Evolutionary conservation across 2,888 invertebrate species (phyloP), one percentile per base, ranked within the genome.

Genomic region (Ophion costatus): DNA sequence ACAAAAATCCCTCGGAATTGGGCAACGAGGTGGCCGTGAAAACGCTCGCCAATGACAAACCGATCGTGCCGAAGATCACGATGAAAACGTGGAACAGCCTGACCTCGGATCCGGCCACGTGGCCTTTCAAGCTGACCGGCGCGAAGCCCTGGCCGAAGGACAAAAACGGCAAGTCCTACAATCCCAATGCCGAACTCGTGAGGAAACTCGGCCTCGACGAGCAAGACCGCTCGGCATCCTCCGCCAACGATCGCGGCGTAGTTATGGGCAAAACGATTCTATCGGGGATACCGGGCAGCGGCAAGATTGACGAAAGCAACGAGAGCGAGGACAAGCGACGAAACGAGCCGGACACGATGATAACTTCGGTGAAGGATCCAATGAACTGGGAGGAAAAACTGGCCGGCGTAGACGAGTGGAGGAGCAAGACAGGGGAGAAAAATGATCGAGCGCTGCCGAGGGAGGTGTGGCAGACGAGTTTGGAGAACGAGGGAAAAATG

Each of bases 141-240:
- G 91, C 90, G 0, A 92, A 93, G 45, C 91, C 93, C 1, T 93
- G 93, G 93, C 93, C 92, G 0, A 93, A 93, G 67, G 92, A 93
- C 61, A 90, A 92, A 38, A 91, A 92, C 71, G 92, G 92, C 0
- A 92, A 92, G 45, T 89, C 93, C 3, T 93, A 93, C 86, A 92
- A 92, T 66, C 93, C 92, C 0, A 93, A 93, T 75, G 93, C 93
- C 0, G 92, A 91, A 11, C 85, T 93, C 14, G 91, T 92, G 33
- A 89, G 91, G 17, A 93, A 92, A 66, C 79, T 93, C 9, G 93
- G 92, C 0, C 83, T 92, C 7, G 92, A 92, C 22, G 90, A 92
- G 29, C 90, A 85, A 66, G 88, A 86, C 20, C 84, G 74, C 77
- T 77, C 82, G 17, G 67, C 84, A 6, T 67, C 84, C 3, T 45